Conservation (phyloP, 1,140 invertebrate species). For the Drosophila kanapiae region DNA sequence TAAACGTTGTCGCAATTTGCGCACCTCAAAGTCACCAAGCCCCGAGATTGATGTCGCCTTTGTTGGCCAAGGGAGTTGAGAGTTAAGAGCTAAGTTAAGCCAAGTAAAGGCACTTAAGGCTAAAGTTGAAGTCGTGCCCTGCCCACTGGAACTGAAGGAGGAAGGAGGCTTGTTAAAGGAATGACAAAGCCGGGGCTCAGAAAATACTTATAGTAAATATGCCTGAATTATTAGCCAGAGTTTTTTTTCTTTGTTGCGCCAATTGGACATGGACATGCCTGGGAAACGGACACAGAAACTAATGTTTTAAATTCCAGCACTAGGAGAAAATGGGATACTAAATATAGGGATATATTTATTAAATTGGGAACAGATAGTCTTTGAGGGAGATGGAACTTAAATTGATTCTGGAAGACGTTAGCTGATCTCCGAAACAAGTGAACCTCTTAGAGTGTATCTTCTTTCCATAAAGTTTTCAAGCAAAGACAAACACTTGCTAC, state of each 20-base stretch:
- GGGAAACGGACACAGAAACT: slow-evolving; percentile 43
- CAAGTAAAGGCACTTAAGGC: slow-evolving; percentile 36
- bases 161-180: slow-evolving; percentile 65
- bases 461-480: too few relatives aligned
- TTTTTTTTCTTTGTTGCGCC: slow-evolving; percentile 38
- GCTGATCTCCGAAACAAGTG: too few relatives aligned
- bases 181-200: slow-evolving; percentile 51
- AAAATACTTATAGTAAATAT: slow-evolving; percentile 69
- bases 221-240: slow-evolving; percentile 73
- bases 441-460: too few relatives aligned
- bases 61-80: slow-evolving; percentile 45
- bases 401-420: too few relatives aligned
- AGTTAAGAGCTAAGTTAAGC: slow-evolving; percentile 12
- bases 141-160: slow-evolving; percentile 19
- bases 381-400: too few relatives aligned
- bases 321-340: not conserved
- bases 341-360: not conserved
- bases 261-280: slow-evolving; percentile 78
- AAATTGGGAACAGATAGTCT: not conserved
- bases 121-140: slow-evolving; percentile 57
- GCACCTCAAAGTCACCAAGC: slow-evolving; percentile 55
- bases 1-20: slow-evolving; percentile 83
- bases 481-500: too few relatives aligned
- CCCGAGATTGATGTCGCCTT: slow-evolving; percentile 78
- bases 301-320: slow-evolving; percentile 2